Evolutionary conservation across 2,113 vertebrate genomes (phyloP).

Genomic region (Nycticebus coucang): DNA sequence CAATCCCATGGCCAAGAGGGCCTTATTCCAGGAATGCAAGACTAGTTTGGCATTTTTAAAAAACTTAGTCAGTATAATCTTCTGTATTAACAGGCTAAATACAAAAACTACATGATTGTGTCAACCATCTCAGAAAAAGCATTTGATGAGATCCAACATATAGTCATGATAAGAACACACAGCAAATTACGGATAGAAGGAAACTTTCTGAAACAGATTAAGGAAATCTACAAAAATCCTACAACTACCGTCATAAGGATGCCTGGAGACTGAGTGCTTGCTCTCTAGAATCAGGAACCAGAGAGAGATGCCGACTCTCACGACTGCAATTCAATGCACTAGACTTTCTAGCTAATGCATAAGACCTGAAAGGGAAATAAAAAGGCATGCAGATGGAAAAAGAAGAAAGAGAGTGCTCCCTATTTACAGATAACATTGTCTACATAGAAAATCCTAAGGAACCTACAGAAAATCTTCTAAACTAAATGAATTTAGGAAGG

Average conservation of each 20-base stretch:
- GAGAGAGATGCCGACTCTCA: neutral
- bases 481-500: neutral
- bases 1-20: neutral
- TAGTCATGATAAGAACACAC: neutral
- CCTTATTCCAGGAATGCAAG: neutral
- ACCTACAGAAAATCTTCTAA: neutral
- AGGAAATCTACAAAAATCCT: neutral
- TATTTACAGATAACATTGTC: neutral
- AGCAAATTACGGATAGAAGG: neutral
- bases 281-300: neutral
- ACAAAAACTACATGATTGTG: neutral
- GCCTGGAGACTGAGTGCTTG: neutral
- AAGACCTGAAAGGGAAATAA: neutral
- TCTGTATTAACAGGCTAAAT: neutral
- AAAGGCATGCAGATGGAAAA: neutral
- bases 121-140: neutral
- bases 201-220: neutral
- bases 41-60: neutral
- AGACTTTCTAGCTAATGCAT: neutral
- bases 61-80: neutral
- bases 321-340: neutral
- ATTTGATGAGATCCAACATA: neutral
- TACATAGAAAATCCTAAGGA: neutral
- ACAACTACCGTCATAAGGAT: neutral
- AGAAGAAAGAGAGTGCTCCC: neutral